These are phyloP conservation scores for Anthopleura xanthogrammica DNA, from an alignment of 92 coral and sea anemone genomes.

Conservation along the genomic window DNA sequence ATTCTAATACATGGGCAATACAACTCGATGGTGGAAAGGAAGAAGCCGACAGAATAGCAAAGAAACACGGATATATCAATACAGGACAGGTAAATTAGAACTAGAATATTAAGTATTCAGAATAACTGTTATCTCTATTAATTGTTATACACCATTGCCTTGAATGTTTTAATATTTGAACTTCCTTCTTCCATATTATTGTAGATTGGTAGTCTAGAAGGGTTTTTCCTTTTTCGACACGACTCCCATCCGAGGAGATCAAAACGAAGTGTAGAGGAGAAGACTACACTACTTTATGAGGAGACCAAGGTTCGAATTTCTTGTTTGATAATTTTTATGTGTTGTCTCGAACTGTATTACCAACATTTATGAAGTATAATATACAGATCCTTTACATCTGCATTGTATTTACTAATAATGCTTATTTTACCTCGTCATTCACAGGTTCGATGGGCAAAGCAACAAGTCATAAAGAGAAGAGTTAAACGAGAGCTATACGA, in stretches of 20 bases:
- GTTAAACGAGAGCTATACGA: constrained; percentile 61
- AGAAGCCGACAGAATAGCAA: constrained; percentile 83
- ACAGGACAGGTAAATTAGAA: constrained; percentile 79
- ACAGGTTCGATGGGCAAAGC: constrained; percentile 94
- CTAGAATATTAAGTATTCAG: not conserved
- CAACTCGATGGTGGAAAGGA: constrained; percentile 76
- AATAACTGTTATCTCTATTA: not conserved
- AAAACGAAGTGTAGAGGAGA: constrained; percentile 65
- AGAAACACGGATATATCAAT: constrained; percentile 62
- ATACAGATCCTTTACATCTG: too few species aligned
- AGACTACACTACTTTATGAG: constrained; percentile 27
- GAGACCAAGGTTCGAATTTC: constrained; percentile 32
- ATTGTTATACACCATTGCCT: not conserved
- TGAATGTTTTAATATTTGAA: not conserved
- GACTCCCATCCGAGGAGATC: constrained; percentile 80
- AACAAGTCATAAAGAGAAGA: constrained; percentile 81
- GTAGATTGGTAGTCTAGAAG: constrained; percentile 90
- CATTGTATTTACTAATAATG: too few species aligned
- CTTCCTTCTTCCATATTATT: not conserved
- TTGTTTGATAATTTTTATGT: not conserved
- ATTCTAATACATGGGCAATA: constrained; percentile 93
- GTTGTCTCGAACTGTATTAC: too few species aligned
- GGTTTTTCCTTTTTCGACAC: constrained; percentile 77
- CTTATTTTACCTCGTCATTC: not conserved
- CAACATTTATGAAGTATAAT: too few species aligned